A percentile compares a stretch with the other conserved stretches of the same genome.
Conservation (phyloP, 2,888 invertebrate species). For the Cynaeus angustus region DNA sequence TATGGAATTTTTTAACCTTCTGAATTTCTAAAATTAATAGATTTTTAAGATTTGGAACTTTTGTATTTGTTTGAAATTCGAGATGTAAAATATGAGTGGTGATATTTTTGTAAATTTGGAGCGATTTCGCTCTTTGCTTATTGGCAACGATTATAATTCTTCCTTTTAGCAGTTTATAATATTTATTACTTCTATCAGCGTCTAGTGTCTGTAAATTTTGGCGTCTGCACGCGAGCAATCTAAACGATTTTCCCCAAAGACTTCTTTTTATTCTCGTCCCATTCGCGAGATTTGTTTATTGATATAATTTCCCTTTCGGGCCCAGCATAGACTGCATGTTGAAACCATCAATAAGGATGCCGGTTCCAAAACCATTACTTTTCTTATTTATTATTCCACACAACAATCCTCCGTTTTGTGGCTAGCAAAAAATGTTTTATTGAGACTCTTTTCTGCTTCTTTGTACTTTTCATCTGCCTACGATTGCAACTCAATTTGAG, state of each 20-base stretch:
- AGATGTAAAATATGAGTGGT: too few species aligned
- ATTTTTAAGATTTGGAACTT: too few species aligned
- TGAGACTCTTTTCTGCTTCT: neutral
- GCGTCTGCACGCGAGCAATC: conserved; percentile 15
- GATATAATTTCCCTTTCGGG: conserved; percentile 23
- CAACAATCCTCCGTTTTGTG: conserved; percentile 15
- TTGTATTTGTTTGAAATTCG: too few species aligned
- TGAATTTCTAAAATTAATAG: too few species aligned
- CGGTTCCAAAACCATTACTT: conserved; percentile 6
- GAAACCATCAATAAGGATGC: conserved; percentile 13
- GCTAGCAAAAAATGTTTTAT: conserved; percentile 11
- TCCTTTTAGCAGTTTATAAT: conserved; percentile 19
- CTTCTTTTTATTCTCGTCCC: conserved; percentile 26
- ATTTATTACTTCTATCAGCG: conserved; percentile 29
- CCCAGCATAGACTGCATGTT: conserved; percentile 1
- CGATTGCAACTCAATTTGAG: too few species aligned
- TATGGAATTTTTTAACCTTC: too few species aligned
- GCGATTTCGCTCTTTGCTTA: too few species aligned
- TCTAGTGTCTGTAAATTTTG: conserved; percentile 25
- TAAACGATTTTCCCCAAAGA: conserved; percentile 18
- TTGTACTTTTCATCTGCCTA: too few species aligned
- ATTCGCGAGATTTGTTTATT: conserved; percentile 32
- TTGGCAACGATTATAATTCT: conserved; percentile 14
- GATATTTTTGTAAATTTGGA: too few species aligned
- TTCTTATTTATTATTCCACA: conserved; percentile 19